phyloP scores from a whole-genome alignment of 1,140 invertebrate species.

The Drosophila elegans region DNA sequence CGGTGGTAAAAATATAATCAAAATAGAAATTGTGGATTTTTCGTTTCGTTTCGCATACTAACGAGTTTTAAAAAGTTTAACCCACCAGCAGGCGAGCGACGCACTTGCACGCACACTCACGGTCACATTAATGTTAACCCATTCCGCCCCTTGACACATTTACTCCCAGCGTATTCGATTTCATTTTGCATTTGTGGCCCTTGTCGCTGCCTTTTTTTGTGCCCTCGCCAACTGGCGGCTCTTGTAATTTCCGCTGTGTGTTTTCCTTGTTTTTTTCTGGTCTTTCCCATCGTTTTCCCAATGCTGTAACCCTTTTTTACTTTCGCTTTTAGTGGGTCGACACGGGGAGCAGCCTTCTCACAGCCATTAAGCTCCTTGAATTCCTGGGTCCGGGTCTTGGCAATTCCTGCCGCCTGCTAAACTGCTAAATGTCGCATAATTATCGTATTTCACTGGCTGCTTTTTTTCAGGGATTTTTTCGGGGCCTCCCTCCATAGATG shows the following conservation, averaged over 20 bases:
- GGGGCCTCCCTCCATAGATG: constrained; percentile 22
- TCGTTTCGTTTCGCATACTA: constrained; percentile 80
- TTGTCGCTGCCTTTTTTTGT: constrained; percentile 33
- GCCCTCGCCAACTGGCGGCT: constrained; percentile 71
- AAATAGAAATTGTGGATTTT: constrained; percentile 84
- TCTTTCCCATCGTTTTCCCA: constrained; percentile 21
- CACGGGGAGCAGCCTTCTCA: constrained; percentile 34
- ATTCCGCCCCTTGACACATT: constrained; percentile 56
- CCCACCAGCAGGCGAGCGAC: constrained; percentile 32
- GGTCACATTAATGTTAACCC: constrained; percentile 59
- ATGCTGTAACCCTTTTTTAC: constrained; percentile 62
- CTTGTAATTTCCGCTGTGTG: constrained; percentile 76
- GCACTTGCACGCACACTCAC: constrained; percentile 32
- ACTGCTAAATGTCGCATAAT: constrained; percentile 82
- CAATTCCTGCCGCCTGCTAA: constrained; percentile 62
- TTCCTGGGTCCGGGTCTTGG: constrained; percentile 29
- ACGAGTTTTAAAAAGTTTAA: constrained; percentile 72
- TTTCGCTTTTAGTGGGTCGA: constrained; percentile 52
- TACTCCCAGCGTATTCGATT: constrained; percentile 65
- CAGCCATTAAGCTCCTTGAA: constrained; percentile 69
- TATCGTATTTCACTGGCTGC: constrained; percentile 73
- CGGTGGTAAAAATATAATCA: constrained; percentile 71
- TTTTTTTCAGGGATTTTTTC: constrained; percentile 27
- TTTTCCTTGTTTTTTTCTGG: constrained; percentile 31
- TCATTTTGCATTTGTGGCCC: constrained; percentile 75